Conservation (phyloP, 2,888 invertebrate genomes). For the Aproaerema taeniolella region DNA sequence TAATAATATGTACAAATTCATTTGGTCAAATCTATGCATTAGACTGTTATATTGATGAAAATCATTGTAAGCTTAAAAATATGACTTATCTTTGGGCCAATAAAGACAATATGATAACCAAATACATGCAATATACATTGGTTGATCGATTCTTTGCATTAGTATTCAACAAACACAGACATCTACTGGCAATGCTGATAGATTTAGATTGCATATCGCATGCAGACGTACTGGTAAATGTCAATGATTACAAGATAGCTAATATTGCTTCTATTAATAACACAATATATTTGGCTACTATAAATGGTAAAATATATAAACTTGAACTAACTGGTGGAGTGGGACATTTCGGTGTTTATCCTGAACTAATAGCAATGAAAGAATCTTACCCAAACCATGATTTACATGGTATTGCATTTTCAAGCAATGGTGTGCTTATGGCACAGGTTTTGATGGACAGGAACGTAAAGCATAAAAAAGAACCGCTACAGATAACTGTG, state of each 20-base stretch:
- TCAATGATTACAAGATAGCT: conserved; percentile 55
- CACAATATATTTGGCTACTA: conserved; percentile 37
- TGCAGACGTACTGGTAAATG: conserved; percentile 40
- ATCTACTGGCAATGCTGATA: conserved; percentile 44
- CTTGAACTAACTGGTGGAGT: conserved; percentile 27
- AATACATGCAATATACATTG: conserved; percentile 29
- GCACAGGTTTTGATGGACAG: conserved; percentile 38
- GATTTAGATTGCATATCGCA: conserved; percentile 30
- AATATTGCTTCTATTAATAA: conserved; percentile 31
- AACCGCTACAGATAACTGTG: conserved; percentile 36
- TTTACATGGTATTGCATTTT: conserved; percentile 38
- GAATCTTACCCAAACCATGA: conserved; percentile 38
- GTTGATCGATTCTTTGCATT: conserved; percentile 37
- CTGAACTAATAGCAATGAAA: conserved; percentile 33
- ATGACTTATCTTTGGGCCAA: conserved; percentile 39
- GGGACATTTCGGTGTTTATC: conserved; percentile 26
- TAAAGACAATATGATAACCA: conserved; percentile 50
- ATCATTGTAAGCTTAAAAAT: conserved; percentile 29
- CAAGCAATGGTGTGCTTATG: conserved; percentile 39
- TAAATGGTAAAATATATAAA: conserved; percentile 45
- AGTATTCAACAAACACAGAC: conserved; percentile 53
- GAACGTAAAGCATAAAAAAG: conserved; percentile 42
- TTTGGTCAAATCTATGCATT: conserved; percentile 40
- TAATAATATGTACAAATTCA: conserved; percentile 40
- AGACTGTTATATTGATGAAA: conserved; percentile 32